These are phyloP conservation scores for Andrena dorsata DNA, from an alignment of 2,888 invertebrate species.

Conservation along the genomic window DNA sequence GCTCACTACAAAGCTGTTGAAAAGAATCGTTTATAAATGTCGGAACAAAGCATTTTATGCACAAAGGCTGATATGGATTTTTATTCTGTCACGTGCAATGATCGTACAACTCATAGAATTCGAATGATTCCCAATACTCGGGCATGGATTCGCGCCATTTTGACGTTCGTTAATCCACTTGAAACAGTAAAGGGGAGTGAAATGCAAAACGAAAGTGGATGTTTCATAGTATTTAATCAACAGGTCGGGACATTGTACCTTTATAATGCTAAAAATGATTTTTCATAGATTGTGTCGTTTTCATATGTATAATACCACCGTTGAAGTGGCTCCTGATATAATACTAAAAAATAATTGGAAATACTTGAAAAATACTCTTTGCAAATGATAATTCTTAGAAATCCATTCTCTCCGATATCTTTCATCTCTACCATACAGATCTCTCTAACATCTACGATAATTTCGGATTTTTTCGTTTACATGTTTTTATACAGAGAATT, in stretches of 20 bases:
- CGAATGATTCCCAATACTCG: background rate
- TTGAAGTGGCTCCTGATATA: slow-evolving; percentile 75
- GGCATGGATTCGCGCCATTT: background rate
- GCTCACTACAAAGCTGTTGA: background rate
- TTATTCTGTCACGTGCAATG: background rate
- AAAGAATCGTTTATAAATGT: background rate
- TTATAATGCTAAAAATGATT: slow-evolving; percentile 76
- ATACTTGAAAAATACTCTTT: slow-evolving; percentile 85
- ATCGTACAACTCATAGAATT: background rate
- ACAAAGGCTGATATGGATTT: background rate
- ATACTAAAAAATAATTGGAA: slow-evolving; percentile 85
- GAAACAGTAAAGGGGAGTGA: slow-evolving; percentile 2
- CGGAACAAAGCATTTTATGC: background rate
- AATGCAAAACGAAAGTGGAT: slow-evolving; percentile 57
- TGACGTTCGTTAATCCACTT: background rate
- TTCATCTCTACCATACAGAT: slow-evolving; percentile 67
- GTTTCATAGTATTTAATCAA: slow-evolving; percentile 81
- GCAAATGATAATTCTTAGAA: slow-evolving; percentile 80
- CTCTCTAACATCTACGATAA: slow-evolving; percentile 66
- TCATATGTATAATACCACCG: slow-evolving; percentile 69
- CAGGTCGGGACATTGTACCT: slow-evolving; percentile 75
- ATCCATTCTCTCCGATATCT: slow-evolving; percentile 67
- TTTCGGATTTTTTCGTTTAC: slow-evolving; percentile 63
- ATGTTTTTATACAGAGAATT: slow-evolving; percentile 73
- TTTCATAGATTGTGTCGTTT: slow-evolving; percentile 73